These are phyloP conservation scores for Cotesia congregata DNA, from an alignment of 2,888 invertebrate species.

Conservation along the genomic window DNA sequence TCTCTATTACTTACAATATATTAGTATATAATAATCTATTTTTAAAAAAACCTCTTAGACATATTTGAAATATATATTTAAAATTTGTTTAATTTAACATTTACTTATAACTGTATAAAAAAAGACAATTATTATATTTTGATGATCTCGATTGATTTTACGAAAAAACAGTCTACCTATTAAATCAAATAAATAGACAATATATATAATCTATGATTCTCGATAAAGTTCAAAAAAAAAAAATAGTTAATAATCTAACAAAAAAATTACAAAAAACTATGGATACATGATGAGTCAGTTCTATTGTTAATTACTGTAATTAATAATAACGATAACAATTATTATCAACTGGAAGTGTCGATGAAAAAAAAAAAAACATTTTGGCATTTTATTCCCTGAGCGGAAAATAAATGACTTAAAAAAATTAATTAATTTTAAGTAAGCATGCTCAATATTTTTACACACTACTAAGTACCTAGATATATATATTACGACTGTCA, in stretches of 20 bases:
- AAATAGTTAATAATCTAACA: slow-evolving; percentile 38
- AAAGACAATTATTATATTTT: neutral
- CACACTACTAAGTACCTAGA: slow-evolving; percentile 13
- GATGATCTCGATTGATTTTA: neutral
- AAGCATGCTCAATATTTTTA: neutral
- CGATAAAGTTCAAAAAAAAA: neutral
- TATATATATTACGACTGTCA: neutral
- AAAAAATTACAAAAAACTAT: neutral
- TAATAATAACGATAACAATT: neutral
- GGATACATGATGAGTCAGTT: neutral
- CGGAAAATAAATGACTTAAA: slow-evolving; percentile 43
- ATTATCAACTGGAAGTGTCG: slow-evolving; percentile 13
- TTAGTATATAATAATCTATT: neutral
- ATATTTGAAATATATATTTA: too few species aligned
- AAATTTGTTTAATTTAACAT: too few species aligned
- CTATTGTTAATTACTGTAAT: neutral
- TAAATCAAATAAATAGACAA: too few species aligned
- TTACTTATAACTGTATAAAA: neutral
- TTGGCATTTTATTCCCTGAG: slow-evolving; percentile 63
- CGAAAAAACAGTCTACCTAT: too few species aligned
- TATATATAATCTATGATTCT: too few species aligned
- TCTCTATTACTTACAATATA: neutral
- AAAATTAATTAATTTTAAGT: slow-evolving; percentile 6
- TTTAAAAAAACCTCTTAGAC: too few species aligned
- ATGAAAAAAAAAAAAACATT: slow-evolving; percentile 44